Evolutionary conservation across 2,113 vertebrate species (phyloP).

Genomic region (Aptenodytes forsteri): DNA sequence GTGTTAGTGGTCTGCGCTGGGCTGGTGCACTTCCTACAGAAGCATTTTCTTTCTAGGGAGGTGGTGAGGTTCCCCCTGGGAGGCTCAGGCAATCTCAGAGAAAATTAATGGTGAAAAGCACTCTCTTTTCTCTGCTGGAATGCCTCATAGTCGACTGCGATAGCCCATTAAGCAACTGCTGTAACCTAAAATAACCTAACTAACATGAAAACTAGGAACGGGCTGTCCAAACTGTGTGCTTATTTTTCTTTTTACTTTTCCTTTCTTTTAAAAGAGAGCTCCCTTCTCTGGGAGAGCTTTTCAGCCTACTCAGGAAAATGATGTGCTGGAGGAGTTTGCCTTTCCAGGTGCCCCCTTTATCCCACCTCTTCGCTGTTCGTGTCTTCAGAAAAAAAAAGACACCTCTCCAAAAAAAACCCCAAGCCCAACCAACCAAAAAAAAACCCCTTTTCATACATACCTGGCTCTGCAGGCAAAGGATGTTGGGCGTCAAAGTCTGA

Average conservation of each 20-base stretch:
- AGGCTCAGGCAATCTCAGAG: not conserved
- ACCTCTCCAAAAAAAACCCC: fast-evolving
- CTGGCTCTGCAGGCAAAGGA: not conserved
- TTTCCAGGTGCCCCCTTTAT: not conserved
- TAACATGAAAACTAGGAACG: not conserved
- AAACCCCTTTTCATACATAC: not conserved
- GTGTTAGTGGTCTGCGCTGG: not conserved
- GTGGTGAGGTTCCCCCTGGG: not conserved
- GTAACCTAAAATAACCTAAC: constrained; percentile 12
- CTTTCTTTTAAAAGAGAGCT: not conserved
- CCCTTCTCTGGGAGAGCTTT: not conserved
- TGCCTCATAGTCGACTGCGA: not conserved
- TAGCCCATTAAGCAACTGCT: constrained; percentile 34
- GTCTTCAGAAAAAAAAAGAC: not conserved
- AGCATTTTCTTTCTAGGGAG: not conserved
- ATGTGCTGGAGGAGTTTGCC: not conserved
- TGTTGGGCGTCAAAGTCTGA: not conserved
- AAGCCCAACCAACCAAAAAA: not conserved
- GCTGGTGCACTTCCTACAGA: not conserved
- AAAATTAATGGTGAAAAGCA: constrained; percentile 38
- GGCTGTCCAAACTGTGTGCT: not conserved
- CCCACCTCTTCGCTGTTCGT: not conserved
- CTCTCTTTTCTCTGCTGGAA: constrained; percentile 37
- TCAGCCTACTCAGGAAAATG: not conserved
- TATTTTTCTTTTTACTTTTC: not conserved